Conservation (phyloP, 2,888 invertebrate species). For the Drosophila demipolita region DNA sequence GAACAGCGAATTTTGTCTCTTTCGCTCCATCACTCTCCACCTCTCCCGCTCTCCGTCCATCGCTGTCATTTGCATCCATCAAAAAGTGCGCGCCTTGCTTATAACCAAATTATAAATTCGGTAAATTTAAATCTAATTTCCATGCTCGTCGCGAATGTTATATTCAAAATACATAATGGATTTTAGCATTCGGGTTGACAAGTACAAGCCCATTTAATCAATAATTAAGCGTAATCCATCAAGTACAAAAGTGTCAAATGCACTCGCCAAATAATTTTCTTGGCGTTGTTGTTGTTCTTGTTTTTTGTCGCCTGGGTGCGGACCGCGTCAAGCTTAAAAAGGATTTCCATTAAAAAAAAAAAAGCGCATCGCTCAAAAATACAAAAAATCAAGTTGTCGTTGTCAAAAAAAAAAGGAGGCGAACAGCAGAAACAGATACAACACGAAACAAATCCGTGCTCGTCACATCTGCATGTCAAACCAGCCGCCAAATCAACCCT, state of each 20-base stretch:
- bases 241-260: constrained; percentile 84
- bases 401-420: constrained; percentile 28
- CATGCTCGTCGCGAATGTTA: constrained; percentile 17
- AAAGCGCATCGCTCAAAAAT: constrained; percentile 65
- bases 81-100: constrained; percentile 55
- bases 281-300: background rate
- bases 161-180: constrained; percentile 74
- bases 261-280: constrained; percentile 77
- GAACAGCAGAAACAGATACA: constrained; percentile 50
- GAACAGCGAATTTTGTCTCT: constrained; percentile 11
- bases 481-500: constrained; percentile 69
- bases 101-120: constrained; percentile 73
- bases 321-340: constrained; percentile 48
- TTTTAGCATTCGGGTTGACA: constrained; percentile 66
- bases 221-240: constrained; percentile 85
- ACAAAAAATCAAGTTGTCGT: constrained; percentile 70
- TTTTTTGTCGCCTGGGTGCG: constrained; percentile 10
- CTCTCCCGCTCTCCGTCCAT: constrained; percentile 5
- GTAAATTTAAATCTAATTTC: constrained; percentile 75
- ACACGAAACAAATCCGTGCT: constrained; percentile 76
- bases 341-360: constrained; percentile 45
- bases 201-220: constrained; percentile 82
- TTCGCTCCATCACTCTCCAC: background rate
- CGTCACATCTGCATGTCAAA: constrained; percentile 81
- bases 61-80: constrained; percentile 60